Conservation (phyloP, 2,113 vertebrate species). For the Merops nubicus region DNA sequence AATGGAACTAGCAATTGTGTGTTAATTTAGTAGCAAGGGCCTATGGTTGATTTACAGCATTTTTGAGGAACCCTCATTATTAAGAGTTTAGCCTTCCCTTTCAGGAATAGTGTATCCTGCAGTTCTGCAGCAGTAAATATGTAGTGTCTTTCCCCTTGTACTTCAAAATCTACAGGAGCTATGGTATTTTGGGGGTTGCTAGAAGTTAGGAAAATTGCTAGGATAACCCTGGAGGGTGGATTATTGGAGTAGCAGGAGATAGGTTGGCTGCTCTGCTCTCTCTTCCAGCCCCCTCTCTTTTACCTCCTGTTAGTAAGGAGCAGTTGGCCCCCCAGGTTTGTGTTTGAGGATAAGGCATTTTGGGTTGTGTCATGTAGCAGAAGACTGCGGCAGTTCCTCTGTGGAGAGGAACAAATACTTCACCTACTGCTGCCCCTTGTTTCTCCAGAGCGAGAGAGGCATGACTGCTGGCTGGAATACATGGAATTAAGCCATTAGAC, state of each 20-base stretch:
- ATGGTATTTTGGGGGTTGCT: background rate
- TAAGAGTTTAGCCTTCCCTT: background rate
- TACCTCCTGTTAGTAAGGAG: background rate
- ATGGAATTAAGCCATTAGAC: background rate
- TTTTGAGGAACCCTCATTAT: background rate
- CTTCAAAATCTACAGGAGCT: background rate
- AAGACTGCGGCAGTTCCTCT: background rate
- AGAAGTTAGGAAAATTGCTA: background rate
- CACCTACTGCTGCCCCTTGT: background rate
- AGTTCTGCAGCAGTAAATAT: background rate
- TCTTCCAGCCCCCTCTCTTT: background rate
- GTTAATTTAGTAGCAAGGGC: background rate
- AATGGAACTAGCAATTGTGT: background rate
- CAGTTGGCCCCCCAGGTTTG: accelerated
- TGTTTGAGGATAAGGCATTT: background rate
- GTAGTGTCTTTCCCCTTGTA: background rate
- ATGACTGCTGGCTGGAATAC: background rate
- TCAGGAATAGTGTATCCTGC: background rate
- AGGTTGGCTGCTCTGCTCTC: background rate
- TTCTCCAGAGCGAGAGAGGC: background rate
- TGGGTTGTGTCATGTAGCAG: background rate
- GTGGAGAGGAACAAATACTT: background rate
- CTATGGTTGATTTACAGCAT: background rate
- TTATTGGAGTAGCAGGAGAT: background rate
- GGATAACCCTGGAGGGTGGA: background rate